Evolutionary conservation across 2,113 vertebrate species (phyloP).

Genomic region (Rallus limicola): DNA sequence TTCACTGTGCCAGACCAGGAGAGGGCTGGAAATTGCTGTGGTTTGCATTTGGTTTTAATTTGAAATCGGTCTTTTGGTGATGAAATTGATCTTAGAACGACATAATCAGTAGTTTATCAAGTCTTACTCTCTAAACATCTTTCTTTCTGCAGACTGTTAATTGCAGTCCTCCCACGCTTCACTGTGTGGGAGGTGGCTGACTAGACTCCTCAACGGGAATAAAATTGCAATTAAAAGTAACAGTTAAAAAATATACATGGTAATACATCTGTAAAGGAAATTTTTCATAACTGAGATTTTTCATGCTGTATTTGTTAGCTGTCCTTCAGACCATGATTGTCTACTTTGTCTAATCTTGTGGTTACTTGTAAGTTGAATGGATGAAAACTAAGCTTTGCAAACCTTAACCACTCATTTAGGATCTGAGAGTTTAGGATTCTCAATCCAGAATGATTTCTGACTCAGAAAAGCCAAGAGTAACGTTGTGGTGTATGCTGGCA

Average conservation of each 20-base stretch:
- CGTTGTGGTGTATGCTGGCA: not conserved
- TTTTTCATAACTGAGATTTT: not conserved
- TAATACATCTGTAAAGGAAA: not conserved
- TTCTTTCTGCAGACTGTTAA: not conserved
- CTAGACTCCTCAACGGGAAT: not conserved
- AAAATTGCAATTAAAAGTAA: not conserved
- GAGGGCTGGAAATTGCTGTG: not conserved
- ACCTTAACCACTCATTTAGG: not conserved
- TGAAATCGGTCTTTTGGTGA: not conserved
- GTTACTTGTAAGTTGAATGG: not conserved
- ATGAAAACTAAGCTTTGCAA: not conserved
- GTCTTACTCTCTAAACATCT: not conserved
- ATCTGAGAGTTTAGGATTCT: not conserved
- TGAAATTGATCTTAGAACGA: not conserved
- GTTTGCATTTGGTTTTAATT: not conserved
- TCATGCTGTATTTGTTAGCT: not conserved
- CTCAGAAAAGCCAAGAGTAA: not conserved
- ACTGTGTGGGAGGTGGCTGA: conserved; percentile 21
- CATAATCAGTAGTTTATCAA: not conserved
- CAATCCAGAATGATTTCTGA: not conserved
- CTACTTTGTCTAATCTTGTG: not conserved
- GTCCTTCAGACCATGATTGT: not conserved
- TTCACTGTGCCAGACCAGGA: not conserved
- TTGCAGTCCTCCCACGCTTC: not conserved
- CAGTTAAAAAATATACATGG: not conserved